A percentile compares a stretch with the other conserved stretches of the same genome.
Conservation (phyloP, 1,140 invertebrate species). For the Plutomurus gul region DNA sequence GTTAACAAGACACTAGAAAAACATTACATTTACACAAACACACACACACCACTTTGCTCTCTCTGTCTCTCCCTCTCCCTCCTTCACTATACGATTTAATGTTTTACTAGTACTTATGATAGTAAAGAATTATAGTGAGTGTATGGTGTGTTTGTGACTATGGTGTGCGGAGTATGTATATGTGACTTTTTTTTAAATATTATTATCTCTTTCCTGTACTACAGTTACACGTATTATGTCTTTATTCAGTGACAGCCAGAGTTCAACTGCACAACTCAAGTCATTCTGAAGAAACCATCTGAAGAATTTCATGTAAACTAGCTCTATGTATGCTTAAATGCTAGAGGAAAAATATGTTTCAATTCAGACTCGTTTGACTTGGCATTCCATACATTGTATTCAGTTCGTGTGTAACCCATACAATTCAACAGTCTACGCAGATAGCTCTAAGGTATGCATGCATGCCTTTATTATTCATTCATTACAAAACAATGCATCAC, state of each 20-base stretch:
- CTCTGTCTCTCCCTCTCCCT: not conserved
- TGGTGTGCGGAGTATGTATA: too few species aligned
- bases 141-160: too few species aligned
- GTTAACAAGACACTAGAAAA: not conserved
- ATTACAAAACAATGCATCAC: slow-evolving; percentile 24
- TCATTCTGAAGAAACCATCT: slow-evolving; percentile 2
- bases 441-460: slow-evolving; percentile 2
- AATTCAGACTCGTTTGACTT: slow-evolving; percentile 12
- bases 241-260: not conserved
- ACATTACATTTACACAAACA: not conserved
- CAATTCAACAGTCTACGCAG: not conserved
- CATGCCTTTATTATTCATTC: not conserved
- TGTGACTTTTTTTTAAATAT: not conserved
- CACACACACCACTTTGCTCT: too few species aligned
- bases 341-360: not conserved
- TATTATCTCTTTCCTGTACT: not conserved
- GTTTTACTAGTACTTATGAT: not conserved
- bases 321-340: not conserved
- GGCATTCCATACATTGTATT: not conserved
- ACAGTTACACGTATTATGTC: not conserved
- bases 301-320: not conserved
- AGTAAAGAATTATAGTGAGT: not conserved
- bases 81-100: not conserved
- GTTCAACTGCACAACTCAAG: not conserved
- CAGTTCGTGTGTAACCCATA: not conserved